Evolutionary conservation across 2,797 vertebrate species (phyloP), one percentile per base, ranked within the genome.

Genomic region (Sebastes miniatus): DNA sequence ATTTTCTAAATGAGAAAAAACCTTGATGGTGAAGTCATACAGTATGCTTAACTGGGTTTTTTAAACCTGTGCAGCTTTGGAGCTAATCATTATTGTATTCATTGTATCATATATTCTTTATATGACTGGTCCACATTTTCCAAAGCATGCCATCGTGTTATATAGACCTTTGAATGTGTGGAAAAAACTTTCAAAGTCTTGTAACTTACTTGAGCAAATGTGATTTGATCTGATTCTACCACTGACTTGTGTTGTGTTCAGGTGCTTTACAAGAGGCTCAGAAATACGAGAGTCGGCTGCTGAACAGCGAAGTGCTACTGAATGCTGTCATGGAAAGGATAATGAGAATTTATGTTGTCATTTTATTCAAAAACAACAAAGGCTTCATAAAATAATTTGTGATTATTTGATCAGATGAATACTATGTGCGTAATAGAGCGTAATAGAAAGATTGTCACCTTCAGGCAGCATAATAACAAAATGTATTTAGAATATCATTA

Each of bases 181-280:
- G 24, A 24, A 24, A 24, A 24, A 24, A 24, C 24, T 8, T 12
- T 69, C 14, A 32, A 1, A 69, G 11, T 13, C 58, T 4, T 59
- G 10, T 24, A 34, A 56, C n/a, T 11, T 27, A 8, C 5, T 11
- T 22, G 8, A 13, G 10, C 3, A 1, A 3, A n/a, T 43, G 29
- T 57, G 14, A 69, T 32, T 10, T 20, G 7, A 70, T 39, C 6
- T 61, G 18, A 34, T 10, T 68, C n/a, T 56, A 20, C 47, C 36
- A n/a, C 31, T 47, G 12, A 22, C 8, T n/a, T 52, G 31, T 43
- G 62, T 32, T 62, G 71, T 16, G 22, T 72, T 79, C 47, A 83
- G 22, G 34, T 29, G 66, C 47, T 39, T 43, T 8, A 24, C 2
- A 2, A 16, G 43, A 39, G 8, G 24, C n/a, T 63, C 47, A 8